Conservation (phyloP, 2,888 invertebrate species). For the Maniola hyperantus region DNA sequence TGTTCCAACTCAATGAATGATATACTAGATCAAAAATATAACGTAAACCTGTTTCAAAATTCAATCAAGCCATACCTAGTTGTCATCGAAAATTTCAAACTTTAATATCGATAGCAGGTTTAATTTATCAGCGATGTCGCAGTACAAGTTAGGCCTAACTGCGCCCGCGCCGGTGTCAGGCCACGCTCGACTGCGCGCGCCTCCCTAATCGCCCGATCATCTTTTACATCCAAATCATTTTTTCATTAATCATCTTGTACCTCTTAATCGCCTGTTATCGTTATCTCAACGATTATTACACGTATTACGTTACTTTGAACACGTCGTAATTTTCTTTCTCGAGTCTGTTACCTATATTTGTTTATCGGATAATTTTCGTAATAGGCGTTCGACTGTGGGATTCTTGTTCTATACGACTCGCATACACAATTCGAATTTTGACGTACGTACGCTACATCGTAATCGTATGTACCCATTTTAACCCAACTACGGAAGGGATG, state of each 20-base stretch:
- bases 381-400: background rate
- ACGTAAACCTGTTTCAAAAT: constrained; percentile 30
- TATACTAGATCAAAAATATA: background rate
- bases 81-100: constrained; percentile 53
- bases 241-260: constrained; percentile 75
- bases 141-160: constrained; percentile 73
- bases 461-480: no score
- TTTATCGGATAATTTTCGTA: constrained; percentile 12
- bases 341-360: constrained; percentile 4
- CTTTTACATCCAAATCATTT: constrained; percentile 74
- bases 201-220: constrained; percentile 68
- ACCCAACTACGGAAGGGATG: no score
- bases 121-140: constrained; percentile 68
- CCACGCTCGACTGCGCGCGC: constrained; percentile 61
- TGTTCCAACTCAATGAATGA: no score
- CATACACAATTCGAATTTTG: background rate
- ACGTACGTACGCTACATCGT: background rate
- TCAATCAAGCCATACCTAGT: constrained; percentile 24
- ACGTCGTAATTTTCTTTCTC: constrained; percentile 58
- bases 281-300: constrained; percentile 74
- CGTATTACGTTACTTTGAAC: constrained; percentile 74
- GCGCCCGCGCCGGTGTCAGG: constrained; percentile 61
- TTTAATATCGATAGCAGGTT: constrained; percentile 56
- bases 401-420: background rate
- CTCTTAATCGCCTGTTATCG: constrained; percentile 73